A percentile compares a stretch with the other conserved stretches of the same genome.
phyloP scores from a whole-genome alignment of 2,113 vertebrate species.

The Maccullochella peelii region DNA sequence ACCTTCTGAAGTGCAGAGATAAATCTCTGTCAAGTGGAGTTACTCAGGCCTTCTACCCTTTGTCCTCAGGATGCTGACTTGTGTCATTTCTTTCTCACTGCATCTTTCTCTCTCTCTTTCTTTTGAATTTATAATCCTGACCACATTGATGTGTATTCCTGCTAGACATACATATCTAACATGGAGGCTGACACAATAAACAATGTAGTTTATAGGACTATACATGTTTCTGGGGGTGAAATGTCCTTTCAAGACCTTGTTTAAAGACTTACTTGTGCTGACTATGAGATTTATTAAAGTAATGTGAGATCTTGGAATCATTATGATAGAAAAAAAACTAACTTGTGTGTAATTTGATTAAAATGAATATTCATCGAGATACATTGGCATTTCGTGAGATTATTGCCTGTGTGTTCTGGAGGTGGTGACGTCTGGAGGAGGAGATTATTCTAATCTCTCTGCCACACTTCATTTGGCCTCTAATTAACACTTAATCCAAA shows the following conservation, averaged over 20 bases:
- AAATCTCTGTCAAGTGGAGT: constrained; percentile 27
- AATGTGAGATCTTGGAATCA: not conserved
- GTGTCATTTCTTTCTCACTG: not conserved
- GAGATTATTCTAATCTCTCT: constrained; percentile 40
- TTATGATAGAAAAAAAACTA: not conserved
- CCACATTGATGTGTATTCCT: not conserved
- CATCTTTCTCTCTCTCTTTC: not conserved
- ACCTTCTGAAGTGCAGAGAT: constrained; percentile 20
- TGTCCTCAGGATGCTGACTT: constrained; percentile 1
- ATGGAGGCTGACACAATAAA: not conserved
- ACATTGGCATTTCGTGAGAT: not conserved
- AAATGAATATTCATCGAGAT: constrained; percentile 1
- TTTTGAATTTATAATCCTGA: not conserved
- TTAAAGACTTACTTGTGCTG: not conserved
- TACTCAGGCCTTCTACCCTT: not conserved
- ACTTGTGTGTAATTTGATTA: not conserved
- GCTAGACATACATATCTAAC: not conserved
- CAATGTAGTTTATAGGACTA: not conserved
- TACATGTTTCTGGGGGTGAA: too few relatives aligned
- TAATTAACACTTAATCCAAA: constrained; percentile 51
- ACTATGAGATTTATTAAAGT: not conserved
- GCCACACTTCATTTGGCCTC: constrained; percentile 46
- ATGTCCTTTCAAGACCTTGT: too few relatives aligned
- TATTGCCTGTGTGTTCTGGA: not conserved
- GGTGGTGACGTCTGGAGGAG: constrained; percentile 29